Percentiles rank a stretch among this genome's conserved stretches.
Conservation (phyloP, 2,113 vertebrate genomes). For the Pluvialis apricaria region DNA sequence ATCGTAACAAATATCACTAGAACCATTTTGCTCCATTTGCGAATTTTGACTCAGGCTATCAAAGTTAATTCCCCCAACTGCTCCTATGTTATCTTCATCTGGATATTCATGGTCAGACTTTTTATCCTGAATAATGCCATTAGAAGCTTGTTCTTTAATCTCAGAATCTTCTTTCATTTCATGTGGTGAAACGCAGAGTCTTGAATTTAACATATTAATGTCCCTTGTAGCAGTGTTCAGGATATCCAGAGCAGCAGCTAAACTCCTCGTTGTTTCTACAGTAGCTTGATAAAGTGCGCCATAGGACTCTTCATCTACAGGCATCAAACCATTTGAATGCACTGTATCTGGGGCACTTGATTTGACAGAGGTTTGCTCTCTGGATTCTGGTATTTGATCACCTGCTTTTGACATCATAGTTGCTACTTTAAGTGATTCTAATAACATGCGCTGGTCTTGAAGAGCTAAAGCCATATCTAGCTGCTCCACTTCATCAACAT, state of each 20-base stretch:
- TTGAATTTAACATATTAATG: conserved; percentile 80
- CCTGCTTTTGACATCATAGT: conserved; percentile 85
- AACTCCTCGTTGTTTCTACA: conserved; percentile 90
- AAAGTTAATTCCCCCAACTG: conserved; percentile 82
- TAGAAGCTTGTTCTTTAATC: conserved; percentile 63
- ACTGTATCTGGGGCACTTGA: conserved; percentile 73
- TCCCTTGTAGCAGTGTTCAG: conserved; percentile 85
- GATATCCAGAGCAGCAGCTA: conserved; percentile 90
- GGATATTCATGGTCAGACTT: conserved; percentile 74
- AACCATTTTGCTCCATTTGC: conserved; percentile 79
- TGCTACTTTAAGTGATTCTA: conserved; percentile 92
- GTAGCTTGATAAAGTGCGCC: conserved; percentile 92
- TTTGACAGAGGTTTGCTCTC: conserved; percentile 77
- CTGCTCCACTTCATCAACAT: conserved; percentile 92
- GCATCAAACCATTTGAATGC: conserved; percentile 82
- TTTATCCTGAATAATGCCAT: conserved; percentile 68
- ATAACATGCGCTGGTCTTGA: conserved; percentile 92
- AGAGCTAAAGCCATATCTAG: conserved; percentile 95
- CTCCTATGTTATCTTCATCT: conserved; percentile 83
- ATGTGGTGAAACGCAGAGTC: conserved; percentile 67
- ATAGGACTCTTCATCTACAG: conserved; percentile 86
- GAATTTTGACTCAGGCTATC: conserved; percentile 58
- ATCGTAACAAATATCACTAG: conserved; percentile 78
- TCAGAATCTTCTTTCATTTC: conserved; percentile 72
- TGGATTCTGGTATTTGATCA: conserved; percentile 67